phyloP scores from a whole-genome alignment of 64 coral and sea anemone genomes.

The Catalaphyllia jardinei region DNA sequence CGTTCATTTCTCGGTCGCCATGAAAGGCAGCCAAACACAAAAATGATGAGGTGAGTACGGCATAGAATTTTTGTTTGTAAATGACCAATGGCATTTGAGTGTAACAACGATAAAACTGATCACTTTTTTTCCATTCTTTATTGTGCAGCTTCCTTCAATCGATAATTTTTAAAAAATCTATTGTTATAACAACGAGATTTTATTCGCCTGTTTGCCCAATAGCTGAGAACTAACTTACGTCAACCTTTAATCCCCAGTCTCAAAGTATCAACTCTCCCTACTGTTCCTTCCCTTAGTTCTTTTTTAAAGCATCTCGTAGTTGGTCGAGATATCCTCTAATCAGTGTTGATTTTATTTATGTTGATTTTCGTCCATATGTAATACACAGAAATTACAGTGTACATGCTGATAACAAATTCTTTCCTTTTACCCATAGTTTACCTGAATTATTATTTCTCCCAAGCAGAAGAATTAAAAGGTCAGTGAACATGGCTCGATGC shows the following conservation, averaged over 20 bases:
- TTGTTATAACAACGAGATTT: too few relatives aligned
- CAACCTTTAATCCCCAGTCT: not conserved
- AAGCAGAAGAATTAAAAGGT: constrained; percentile 64
- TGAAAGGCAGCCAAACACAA: constrained; percentile 76
- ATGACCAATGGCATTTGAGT: too few relatives aligned
- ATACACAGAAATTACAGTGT: too few relatives aligned
- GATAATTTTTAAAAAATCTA: too few relatives aligned
- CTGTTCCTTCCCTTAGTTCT: too few relatives aligned
- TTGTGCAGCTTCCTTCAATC: too few relatives aligned
- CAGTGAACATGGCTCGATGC: not conserved
- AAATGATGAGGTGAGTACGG: constrained; percentile 68
- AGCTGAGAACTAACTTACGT: not conserved
- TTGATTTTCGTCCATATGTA: too few relatives aligned
- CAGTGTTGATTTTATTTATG: too few relatives aligned
- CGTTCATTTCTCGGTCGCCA: constrained; percentile 79
- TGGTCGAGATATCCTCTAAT: not conserved
- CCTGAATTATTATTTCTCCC: constrained; percentile 76
- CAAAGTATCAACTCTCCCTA: too few relatives aligned
- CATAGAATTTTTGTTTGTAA: not conserved
- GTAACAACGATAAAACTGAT: too few relatives aligned
- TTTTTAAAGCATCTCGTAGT: not conserved
- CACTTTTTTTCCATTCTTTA: too few relatives aligned
- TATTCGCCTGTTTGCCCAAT: too few relatives aligned
- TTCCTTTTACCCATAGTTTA: constrained; percentile 55
- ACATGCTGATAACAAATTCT: not conserved